phyloP scores from a whole-genome alignment of 2,113 vertebrate species.

The Choloepus hoffmanni region DNA sequence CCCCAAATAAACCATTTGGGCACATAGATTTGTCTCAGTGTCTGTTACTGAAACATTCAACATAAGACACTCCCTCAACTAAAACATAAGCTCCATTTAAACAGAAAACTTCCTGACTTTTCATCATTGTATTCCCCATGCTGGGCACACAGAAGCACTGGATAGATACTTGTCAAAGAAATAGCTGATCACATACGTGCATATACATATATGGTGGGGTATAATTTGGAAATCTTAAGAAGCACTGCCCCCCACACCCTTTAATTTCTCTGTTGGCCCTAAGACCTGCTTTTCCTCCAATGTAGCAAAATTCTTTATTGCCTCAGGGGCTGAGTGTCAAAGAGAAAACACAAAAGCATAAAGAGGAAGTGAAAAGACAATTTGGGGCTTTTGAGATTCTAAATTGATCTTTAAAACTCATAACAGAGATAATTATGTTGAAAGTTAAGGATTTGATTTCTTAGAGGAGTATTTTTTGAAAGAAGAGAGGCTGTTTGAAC shows the following conservation, averaged over 20 bases:
- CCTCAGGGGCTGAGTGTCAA: background rate
- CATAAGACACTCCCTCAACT: background rate
- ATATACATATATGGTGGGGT: too few species aligned
- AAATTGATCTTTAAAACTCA: slow-evolving; percentile 1
- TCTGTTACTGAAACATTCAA: background rate
- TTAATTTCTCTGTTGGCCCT: background rate
- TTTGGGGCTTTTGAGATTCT: background rate
- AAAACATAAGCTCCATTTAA: background rate
- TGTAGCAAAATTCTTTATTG: background rate
- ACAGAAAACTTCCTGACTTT: background rate
- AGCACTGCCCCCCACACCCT: background rate
- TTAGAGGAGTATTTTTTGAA: background rate
- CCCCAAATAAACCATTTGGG: background rate
- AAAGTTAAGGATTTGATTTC: background rate
- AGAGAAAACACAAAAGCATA: background rate
- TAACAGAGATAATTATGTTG: background rate
- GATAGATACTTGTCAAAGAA: background rate
- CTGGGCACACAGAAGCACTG: background rate
- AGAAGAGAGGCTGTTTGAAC: background rate
- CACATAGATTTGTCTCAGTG: background rate
- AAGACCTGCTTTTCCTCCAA: background rate
- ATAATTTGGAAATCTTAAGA: background rate
- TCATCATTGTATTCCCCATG: background rate
- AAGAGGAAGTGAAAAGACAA: background rate
- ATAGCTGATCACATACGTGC: background rate